Percentiles rank a stretch among this genome's conserved stretches.
phyloP scores from a whole-genome alignment of 2,797 vertebrate genomes.

The Pangasius sanitwongsei region DNA sequence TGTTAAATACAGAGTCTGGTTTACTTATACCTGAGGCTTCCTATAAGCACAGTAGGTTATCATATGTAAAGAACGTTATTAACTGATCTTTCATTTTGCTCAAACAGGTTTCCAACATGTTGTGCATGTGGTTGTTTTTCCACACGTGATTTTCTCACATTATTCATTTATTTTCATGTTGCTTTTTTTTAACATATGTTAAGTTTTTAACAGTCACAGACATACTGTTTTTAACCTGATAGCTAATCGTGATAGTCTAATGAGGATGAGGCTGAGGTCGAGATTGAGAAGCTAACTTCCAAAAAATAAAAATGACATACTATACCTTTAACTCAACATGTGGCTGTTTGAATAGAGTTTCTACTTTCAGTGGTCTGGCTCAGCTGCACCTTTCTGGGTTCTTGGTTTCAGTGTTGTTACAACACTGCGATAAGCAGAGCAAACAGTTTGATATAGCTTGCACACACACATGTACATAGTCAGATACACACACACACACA shows the following conservation, averaged over 20 bases:
- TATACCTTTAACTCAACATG: background rate
- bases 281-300: background rate
- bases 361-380: background rate
- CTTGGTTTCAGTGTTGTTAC: slow-evolving; percentile 68
- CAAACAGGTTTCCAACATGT: background rate
- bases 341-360: background rate
- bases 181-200: background rate
- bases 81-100: no score
- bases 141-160: background rate
- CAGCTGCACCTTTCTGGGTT: slow-evolving; percentile 29
- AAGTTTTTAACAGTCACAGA: background rate
- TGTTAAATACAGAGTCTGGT: no score
- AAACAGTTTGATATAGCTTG: slow-evolving; percentile 66
- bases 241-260: background rate
- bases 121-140: background rate
- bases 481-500: slow-evolving; percentile 1
- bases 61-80: no score
- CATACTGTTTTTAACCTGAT: background rate
- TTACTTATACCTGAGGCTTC: no score
- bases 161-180: background rate
- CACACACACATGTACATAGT: slow-evolving; percentile 11
- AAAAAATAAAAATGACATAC: background rate
- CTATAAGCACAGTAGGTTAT: no score
- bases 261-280: background rate
- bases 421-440: slow-evolving; percentile 75